Evolutionary conservation across 2,888 invertebrate species (phyloP), one percentile per base, ranked within the genome.

Genomic region (Sesamia inferens): DNA sequence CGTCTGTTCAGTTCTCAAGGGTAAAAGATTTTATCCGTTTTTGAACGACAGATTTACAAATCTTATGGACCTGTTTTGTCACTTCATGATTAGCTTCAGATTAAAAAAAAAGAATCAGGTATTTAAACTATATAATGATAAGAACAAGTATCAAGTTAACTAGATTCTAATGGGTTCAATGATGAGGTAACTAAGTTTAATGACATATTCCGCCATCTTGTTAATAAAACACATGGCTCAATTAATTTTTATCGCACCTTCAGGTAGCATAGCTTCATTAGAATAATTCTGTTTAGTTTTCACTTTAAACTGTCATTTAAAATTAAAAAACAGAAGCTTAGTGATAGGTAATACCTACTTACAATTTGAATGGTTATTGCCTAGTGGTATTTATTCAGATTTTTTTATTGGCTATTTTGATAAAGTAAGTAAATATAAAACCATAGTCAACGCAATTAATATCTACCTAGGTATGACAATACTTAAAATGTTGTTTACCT

Each of bases 161-260:
- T 68, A 71, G 62, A 63, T 62, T 74, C 42, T 39, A 75, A 72
- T 73, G 19, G 47, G 54, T 68, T 59, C 62, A 65, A 61, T 44
- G 58, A 66, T 68, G 61, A 71, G 58, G 64, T 74, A 73, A 71
- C 72, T 76, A 71, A 76, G 61, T 69, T 42, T 62, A 74, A 75
- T 72, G 47, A 16, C 51, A 24, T 68, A 78, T 74, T 73, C 66
- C 74, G 61, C 54, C 68, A 76, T 65, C 79, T 72, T 68, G 66
- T 72, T 76, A 63, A 57, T 67, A 78, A 64, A 81, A 79, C 68
- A 74, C 74, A 79, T 68, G 64, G 58, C 57, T 47, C 72, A 83
- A 85, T 86, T 81, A 78, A 64, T 74, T 82, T 82, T 85, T 83
- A 88, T 84, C 71, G 67, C 31, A 68, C 59, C 76, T 68, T 68